These are phyloP conservation scores for Conus betulinus DNA, from an alignment of 1,140 invertebrate species.

Conservation along the genomic window DNA sequence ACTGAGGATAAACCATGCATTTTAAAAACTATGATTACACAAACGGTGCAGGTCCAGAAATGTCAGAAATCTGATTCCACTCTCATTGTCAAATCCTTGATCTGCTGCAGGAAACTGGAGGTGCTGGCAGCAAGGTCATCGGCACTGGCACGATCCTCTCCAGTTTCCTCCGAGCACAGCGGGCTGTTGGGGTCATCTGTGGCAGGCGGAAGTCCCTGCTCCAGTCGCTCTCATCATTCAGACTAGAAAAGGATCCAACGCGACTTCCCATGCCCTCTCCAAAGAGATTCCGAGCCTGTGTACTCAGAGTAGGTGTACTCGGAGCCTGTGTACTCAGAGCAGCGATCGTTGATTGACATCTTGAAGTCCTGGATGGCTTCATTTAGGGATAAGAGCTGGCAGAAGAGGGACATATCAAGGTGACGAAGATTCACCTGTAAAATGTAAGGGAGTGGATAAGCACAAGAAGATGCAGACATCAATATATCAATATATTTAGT, in stretches of 20 bases:
- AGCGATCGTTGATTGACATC: constrained; percentile 83
- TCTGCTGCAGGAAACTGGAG: constrained; percentile 62
- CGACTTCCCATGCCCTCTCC: constrained; percentile 47
- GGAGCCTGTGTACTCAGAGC: constrained; percentile 72
- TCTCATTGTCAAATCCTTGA: constrained; percentile 54
- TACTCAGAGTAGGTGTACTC: constrained; percentile 32
- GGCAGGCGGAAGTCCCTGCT: neutral
- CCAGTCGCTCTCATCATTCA: constrained; percentile 34
- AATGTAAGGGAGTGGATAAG: no score
- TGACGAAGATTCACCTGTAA: constrained; percentile 87
- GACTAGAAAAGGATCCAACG: constrained; percentile 53
- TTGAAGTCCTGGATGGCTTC: constrained; percentile 92
- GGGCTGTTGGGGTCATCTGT: constrained; percentile 32
- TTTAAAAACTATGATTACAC: no score
- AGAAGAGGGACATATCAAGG: constrained; percentile 88
- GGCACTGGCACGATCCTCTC: neutral
- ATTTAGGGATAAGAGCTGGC: constrained; percentile 90
- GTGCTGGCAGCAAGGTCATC: constrained; percentile 49
- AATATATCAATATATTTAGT: no score
- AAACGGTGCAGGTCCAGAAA: no score
- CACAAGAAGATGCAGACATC: no score
- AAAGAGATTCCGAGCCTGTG: constrained; percentile 55
- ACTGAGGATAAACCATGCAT: no score
- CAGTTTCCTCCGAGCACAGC: neutral
- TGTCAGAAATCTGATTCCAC: constrained; percentile 55